These are phyloP conservation scores for Noctilio leporinus DNA, from an alignment of 2,113 vertebrate genomes.

Conservation along the genomic window DNA sequence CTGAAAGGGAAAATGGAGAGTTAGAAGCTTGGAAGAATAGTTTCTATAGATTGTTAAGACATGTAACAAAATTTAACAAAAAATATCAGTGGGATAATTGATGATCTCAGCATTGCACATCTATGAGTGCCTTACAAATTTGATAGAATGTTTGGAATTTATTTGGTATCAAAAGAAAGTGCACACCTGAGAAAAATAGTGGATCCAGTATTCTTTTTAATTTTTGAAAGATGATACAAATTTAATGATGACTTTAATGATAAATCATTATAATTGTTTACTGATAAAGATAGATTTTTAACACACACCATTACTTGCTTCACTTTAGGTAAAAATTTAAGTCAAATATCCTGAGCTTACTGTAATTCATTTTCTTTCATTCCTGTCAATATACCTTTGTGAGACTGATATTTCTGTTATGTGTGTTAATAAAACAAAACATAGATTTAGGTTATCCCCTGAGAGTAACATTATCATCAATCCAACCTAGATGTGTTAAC, in stretches of 20 bases:
- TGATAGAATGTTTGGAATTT: background rate
- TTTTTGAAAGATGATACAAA: background rate
- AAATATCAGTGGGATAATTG: background rate
- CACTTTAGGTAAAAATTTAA: background rate
- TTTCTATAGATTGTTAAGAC: background rate
- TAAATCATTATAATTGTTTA: background rate
- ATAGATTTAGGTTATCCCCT: background rate
- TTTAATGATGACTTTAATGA: background rate
- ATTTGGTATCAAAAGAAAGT: background rate
- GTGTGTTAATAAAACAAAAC: background rate
- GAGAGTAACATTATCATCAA: background rate
- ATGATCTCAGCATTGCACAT: background rate
- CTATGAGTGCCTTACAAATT: background rate
- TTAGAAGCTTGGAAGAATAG: background rate
- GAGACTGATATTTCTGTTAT: background rate
- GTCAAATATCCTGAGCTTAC: background rate
- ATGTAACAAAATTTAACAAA: background rate
- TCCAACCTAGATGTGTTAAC: background rate
- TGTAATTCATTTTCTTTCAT: background rate
- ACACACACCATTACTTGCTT: background rate
- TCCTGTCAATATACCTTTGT: background rate
- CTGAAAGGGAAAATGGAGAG: background rate
- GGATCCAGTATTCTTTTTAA: background rate
- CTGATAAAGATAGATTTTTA: background rate
- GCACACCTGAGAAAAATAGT: background rate